Conservation (phyloP, 1,140 invertebrate species). For the Antheraea pernyi region DNA sequence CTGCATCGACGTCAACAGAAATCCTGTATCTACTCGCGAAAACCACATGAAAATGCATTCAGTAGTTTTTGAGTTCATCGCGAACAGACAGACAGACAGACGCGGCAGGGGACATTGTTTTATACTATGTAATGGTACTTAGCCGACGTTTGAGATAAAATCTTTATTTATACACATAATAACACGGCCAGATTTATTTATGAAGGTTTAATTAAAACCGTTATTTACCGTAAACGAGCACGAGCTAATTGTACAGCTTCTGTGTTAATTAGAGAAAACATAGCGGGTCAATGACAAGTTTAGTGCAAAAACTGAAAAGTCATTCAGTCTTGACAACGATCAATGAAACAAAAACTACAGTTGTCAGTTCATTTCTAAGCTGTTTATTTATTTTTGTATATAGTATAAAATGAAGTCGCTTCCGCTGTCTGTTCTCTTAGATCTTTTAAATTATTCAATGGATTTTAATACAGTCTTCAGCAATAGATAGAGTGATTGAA, state of each 20-base stretch:
- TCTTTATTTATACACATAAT: conserved; percentile 7
- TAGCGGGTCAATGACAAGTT: conserved; percentile 46
- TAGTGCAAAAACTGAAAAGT: conserved; percentile 33
- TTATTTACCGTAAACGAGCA: background rate
- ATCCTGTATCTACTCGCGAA: too few relatives aligned
- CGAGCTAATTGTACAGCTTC: conserved; percentile 22
- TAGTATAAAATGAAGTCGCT: too few relatives aligned
- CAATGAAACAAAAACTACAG: conserved; percentile 31
- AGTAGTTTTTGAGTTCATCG: too few relatives aligned
- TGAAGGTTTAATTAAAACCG: conserved; percentile 10
- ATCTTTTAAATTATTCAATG: too few relatives aligned
- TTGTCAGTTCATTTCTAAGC: conserved; percentile 31
- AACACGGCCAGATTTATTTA: background rate
- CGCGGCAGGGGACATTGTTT: too few relatives aligned
- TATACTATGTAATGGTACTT: too few relatives aligned
- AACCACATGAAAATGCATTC: too few relatives aligned
- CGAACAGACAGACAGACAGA: too few relatives aligned
- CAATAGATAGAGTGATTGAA: too few relatives aligned
- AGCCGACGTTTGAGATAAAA: background rate
- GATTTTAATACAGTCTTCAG: too few relatives aligned
- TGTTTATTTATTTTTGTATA: conserved; percentile 8
- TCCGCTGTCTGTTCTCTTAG: too few relatives aligned
- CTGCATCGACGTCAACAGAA: too few relatives aligned
- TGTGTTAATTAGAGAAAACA: conserved; percentile 53
- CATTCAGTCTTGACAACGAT: conserved; percentile 33